A percentile compares a stretch with the other conserved stretches of the same genome.
Conservation (phyloP, 2,797 vertebrate genomes). For the Taenioides sp. region DNA sequence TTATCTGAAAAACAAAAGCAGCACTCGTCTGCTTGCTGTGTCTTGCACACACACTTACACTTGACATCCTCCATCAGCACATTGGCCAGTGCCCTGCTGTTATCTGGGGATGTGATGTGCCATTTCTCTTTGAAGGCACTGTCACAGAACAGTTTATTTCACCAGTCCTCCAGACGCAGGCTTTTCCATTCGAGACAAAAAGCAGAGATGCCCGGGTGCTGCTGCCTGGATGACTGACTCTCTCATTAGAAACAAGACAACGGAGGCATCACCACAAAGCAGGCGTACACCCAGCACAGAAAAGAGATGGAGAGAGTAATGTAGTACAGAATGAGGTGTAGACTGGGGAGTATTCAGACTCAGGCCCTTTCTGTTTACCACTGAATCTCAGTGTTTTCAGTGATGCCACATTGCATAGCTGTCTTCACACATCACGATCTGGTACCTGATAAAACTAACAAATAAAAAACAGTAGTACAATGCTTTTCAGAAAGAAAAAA, state of each 20-base stretch:
- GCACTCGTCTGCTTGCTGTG: slow-evolving; percentile 45
- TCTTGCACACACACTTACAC: slow-evolving; percentile 20
- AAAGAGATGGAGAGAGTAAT: slow-evolving; percentile 25
- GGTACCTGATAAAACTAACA: slow-evolving; percentile 22
- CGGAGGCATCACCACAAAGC: slow-evolving; percentile 38
- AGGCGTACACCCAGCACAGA: slow-evolving; percentile 29
- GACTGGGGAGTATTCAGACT: slow-evolving; percentile 1
- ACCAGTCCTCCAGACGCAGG: slow-evolving; percentile 64
- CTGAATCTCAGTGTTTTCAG: slow-evolving; percentile 28
- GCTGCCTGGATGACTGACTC: slow-evolving; percentile 45
- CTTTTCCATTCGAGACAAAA: slow-evolving; percentile 67
- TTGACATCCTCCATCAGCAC: slow-evolving; percentile 65
- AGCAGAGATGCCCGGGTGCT: slow-evolving; percentile 54
- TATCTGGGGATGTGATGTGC: slow-evolving; percentile 70
- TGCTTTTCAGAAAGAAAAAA: slow-evolving; percentile 20
- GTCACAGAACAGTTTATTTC: slow-evolving; percentile 71
- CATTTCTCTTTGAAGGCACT: slow-evolving; percentile 69
- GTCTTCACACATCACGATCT: slow-evolving; percentile 36
- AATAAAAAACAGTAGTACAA: slow-evolving; percentile 17
- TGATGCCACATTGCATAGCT: slow-evolving; percentile 27
- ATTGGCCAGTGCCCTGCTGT: slow-evolving; percentile 61
- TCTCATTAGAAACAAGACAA: slow-evolving; percentile 61
- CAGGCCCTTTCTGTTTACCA: slow-evolving; percentile 31
- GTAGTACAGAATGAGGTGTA: slow-evolving; percentile 17
- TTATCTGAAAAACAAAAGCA: slow-evolving; percentile 73